phyloP scores from a whole-genome alignment of 23 tunicate species.

The Halocynthia aurantium region DNA sequence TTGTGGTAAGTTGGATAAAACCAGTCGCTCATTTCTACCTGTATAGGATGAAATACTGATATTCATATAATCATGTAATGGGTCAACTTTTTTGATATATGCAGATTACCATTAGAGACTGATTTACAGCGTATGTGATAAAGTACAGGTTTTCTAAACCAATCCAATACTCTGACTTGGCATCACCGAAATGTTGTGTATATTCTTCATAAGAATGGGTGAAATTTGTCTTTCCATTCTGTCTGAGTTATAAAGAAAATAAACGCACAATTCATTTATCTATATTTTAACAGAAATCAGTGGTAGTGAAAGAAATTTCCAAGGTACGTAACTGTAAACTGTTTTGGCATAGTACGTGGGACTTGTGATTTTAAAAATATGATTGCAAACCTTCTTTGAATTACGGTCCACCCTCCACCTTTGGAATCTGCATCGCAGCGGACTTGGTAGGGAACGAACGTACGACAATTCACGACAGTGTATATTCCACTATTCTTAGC shows the following conservation, averaged over 20 bases:
- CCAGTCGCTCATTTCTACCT: slow-evolving; percentile 53
- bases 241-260: too few species aligned
- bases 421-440: slow-evolving; percentile 1
- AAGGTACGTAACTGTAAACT: too few species aligned
- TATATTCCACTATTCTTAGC: slow-evolving; percentile 4
- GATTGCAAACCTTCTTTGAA: slow-evolving; percentile 7
- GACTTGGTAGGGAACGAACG: background rate
- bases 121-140: slow-evolving; percentile 20
- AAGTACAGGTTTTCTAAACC: slow-evolving; percentile 29
- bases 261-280: too few species aligned
- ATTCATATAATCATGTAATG: background rate
- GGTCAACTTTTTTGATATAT: background rate
- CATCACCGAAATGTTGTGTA: slow-evolving; percentile 27
- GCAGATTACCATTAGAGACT: slow-evolving; percentile 33
- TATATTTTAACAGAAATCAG: background rate
- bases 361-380: background rate
- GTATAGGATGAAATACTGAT: background rate
- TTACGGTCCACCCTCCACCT: slow-evolving; percentile 24
- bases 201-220: slow-evolving; percentile 16
- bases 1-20: slow-evolving; percentile 26
- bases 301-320: too few species aligned
- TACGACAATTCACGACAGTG: slow-evolving; percentile 16
- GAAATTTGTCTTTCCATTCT: slow-evolving; percentile 9
- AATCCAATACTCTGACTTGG: slow-evolving; percentile 45
- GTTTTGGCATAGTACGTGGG: too few species aligned